Evolutionary conservation across 2,797 vertebrate genomes (phyloP).

Genomic region (Anabas testudineus): DNA sequence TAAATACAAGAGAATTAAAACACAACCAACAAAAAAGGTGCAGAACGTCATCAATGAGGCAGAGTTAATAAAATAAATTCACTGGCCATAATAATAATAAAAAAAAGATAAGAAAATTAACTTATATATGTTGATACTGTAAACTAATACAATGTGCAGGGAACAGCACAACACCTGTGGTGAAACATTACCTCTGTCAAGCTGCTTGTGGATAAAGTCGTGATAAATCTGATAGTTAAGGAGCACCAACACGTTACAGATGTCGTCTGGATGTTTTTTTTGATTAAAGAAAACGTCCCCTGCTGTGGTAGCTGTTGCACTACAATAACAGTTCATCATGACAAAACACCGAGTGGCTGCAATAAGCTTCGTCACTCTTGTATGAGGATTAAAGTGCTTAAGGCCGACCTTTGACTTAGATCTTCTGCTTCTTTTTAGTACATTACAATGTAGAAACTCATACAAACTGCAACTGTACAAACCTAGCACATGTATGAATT

Average conservation of each 20-base stretch:
- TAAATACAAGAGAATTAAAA: constrained; percentile 2
- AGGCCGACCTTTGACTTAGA: constrained; percentile 56
- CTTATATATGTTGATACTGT: constrained; percentile 26
- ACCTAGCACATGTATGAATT: constrained; percentile 39
- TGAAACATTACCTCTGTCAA: constrained; percentile 34
- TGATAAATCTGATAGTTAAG: constrained; percentile 22
- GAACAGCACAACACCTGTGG: constrained; percentile 35
- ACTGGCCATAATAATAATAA: not conserved
- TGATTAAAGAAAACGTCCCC: constrained; percentile 49
- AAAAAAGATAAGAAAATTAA: constrained; percentile 8
- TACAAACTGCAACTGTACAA: constrained; percentile 40
- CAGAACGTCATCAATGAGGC: not conserved
- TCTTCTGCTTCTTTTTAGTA: constrained; percentile 13
- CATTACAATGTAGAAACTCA: no score
- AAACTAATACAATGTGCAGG: constrained; percentile 52
- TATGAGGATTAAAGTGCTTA: constrained; percentile 77
- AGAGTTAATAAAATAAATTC: constrained; percentile 39
- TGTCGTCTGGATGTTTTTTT: constrained; percentile 15
- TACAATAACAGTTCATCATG: constrained; percentile 51
- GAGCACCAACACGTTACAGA: constrained; percentile 30
- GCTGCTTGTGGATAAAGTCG: constrained; percentile 28
- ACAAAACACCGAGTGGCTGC: constrained; percentile 31
- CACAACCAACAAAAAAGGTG: constrained; percentile 18
- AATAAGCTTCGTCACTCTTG: constrained; percentile 33
- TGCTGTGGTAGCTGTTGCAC: constrained; percentile 51